These are phyloP conservation scores for Sympetrum striolatum DNA, from an alignment of 2,888 invertebrate species.

Conservation along the genomic window DNA sequence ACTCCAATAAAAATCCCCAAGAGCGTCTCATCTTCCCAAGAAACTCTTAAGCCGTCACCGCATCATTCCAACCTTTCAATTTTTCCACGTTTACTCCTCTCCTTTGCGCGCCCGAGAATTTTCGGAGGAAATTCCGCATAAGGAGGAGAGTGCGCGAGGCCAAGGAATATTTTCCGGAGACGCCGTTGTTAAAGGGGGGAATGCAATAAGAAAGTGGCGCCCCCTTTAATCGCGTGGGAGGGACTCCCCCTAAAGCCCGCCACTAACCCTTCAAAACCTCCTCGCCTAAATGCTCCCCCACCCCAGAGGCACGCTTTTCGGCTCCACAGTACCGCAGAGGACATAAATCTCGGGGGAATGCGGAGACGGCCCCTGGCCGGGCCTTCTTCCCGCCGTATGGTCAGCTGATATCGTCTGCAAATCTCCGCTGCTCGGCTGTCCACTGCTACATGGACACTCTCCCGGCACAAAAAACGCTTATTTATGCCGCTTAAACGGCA, in stretches of 20 bases:
- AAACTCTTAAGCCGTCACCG: neutral
- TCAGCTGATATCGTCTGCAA: neutral
- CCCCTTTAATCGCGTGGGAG: neutral
- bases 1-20: too few species aligned
- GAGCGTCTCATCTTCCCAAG: too few species aligned
- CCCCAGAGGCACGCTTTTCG: neutral
- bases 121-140: neutral
- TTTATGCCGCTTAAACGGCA: too few species aligned
- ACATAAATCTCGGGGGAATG: neutral
- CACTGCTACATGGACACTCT: too few species aligned
- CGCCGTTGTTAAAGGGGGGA: neutral
- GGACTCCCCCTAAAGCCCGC: neutral
- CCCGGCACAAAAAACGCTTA: too few species aligned
- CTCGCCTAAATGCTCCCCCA: neutral
- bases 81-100: neutral
- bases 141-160: neutral
- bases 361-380: neutral
- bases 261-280: neutral
- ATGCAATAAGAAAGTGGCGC: neutral
- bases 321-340: neutral
- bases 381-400: neutral
- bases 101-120: neutral
- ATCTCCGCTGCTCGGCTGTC: neutral
- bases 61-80: neutral
- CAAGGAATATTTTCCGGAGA: neutral